Conservation (phyloP, 1,140 invertebrate genomes). For the Antheraea pernyi region DNA sequence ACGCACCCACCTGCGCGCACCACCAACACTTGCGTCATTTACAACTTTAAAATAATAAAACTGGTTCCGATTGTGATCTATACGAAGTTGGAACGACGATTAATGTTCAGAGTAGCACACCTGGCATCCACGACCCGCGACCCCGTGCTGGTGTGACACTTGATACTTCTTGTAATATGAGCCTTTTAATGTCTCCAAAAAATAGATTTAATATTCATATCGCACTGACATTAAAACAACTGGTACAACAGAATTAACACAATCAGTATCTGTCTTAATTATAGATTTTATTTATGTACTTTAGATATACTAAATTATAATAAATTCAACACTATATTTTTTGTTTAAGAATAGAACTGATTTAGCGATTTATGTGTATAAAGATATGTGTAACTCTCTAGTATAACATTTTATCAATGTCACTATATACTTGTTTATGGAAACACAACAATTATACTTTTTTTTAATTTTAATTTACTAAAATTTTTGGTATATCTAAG, state of each 20-base stretch:
- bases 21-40: slow-evolving; percentile 74
- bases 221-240: slow-evolving; percentile 28
- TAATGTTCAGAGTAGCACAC: slow-evolving; percentile 65
- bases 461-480: too few relatives aligned
- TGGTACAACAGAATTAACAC: slow-evolving; percentile 11
- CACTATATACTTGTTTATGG: too few relatives aligned
- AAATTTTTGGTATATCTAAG: too few relatives aligned
- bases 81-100: slow-evolving; percentile 67
- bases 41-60: slow-evolving; percentile 78
- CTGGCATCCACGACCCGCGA: slow-evolving; percentile 59
- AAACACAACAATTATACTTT: too few relatives aligned
- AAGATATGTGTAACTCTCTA: too few relatives aligned
- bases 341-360: not conserved
- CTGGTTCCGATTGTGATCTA: slow-evolving; percentile 76
- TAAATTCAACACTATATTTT: not conserved
- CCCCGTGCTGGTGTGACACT: slow-evolving; percentile 65
- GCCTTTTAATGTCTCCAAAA: slow-evolving; percentile 33
- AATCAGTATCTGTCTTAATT: slow-evolving; percentile 25
- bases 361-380: too few relatives aligned
- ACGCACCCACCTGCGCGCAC: slow-evolving; percentile 61
- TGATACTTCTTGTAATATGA: slow-evolving; percentile 50
- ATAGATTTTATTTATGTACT: slow-evolving; percentile 6
- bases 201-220: slow-evolving; percentile 35
- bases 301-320: not conserved
- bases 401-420: too few relatives aligned